Evolutionary conservation across 2,113 vertebrate genomes (phyloP), one percentile per base, ranked within the genome.

Genomic region (Maccullochella peelii): DNA sequence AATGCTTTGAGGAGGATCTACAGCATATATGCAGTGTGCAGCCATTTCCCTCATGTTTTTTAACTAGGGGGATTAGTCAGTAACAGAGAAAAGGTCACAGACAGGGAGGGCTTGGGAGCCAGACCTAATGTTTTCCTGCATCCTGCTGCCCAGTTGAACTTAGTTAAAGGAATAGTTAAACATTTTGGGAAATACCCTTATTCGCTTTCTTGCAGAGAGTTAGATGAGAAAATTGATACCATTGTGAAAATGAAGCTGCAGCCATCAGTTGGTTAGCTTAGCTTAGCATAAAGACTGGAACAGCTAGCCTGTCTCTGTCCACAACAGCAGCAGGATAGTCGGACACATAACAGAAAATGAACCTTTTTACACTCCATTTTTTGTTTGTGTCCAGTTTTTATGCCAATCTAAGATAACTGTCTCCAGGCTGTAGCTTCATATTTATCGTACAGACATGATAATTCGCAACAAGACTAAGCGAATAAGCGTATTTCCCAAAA

Each of bases 21-120:
- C 54, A 27, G 50, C n/a, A 6, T 77, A 40, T 33, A 65, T 62
- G 67, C 61, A 75, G 44, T 15, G 14, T 12, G 52, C n/a, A 61
- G 79, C 12, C 6, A 20, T 77, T 58, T 79, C 49, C 54, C 47
- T 78, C 52, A 10, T 86, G 89, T 63, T 68, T 88, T 79, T 68
- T 59, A 84, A 87, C 33, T 21, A 25, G 47, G 38, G 33, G 70
- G 44, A 70, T 86, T 78, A 62, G 70, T 67, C 44, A 68, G 76
- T 59, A 72, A 70, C 33, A 44, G 73, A 67, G 54, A 86, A 49
- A 23, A 47, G 36, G 44, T 30, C 23, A 58, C 76, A 61, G 47
- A 86, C 47, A 55, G 23, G 16, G 25, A 73, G 52, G 0, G 25
- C 30, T 23, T 23, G 12, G 9, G 11, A 57, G 36, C 33, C 20